These are phyloP conservation scores for Gopherus flavomarginatus DNA, from an alignment of 2,113 vertebrate species.

Conservation along the genomic window DNA sequence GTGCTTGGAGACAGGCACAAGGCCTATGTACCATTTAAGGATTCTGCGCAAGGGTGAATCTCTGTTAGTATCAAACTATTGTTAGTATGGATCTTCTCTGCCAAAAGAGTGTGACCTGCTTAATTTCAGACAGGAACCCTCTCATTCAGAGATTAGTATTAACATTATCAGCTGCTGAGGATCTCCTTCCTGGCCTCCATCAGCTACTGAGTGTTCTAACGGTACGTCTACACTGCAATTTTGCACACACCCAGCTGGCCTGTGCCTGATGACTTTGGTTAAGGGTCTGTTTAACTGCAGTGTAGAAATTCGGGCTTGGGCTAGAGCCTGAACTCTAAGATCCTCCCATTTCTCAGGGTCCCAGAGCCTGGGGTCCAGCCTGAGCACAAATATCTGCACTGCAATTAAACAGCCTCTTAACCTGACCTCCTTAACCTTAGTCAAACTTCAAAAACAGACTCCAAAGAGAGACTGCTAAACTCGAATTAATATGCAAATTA, in stretches of 20 bases:
- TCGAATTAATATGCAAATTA: too few relatives aligned
- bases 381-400: neutral
- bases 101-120: neutral
- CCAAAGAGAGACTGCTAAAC: too few relatives aligned
- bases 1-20: neutral
- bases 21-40: rapidly evolving
- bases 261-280: neutral
- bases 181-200: neutral
- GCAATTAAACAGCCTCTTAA: neutral
- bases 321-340: neutral
- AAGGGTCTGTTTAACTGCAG: neutral
- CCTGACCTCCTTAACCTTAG: neutral
- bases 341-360: neutral
- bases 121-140: neutral
- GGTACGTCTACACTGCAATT: neutral
- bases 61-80: neutral
- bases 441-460: neutral
- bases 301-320: neutral
- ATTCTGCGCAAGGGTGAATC: neutral
- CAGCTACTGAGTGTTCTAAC: neutral
- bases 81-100: neutral
- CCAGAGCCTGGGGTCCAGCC: neutral
- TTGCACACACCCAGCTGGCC: neutral
- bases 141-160: neutral
- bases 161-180: neutral